A percentile compares a stretch with the other conserved stretches of the same genome.
Evolutionary conservation across 2,888 invertebrate species (phyloP).

Genomic region (Neria commutata): DNA sequence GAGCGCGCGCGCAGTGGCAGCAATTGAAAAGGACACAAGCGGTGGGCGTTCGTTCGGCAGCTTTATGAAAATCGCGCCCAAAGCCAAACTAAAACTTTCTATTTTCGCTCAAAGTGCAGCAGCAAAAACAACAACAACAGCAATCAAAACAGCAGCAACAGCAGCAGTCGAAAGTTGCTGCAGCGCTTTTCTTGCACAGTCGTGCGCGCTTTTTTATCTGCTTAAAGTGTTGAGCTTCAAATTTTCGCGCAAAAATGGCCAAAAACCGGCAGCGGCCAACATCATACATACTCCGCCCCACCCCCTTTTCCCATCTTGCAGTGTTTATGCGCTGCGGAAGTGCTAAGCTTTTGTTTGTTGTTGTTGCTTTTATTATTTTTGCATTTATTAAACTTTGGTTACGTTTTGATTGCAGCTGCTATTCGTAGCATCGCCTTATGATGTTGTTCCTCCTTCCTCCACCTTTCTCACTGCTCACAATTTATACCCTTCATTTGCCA

Average conservation of each 20-base stretch:
- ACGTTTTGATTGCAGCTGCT: conserved; percentile 1
- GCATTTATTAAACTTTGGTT: conserved; percentile 1
- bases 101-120: no score
- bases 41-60: no score
- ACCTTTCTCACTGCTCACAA: no score
- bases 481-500: no score
- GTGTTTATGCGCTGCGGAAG: neutral
- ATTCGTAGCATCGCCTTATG: no score
- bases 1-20: neutral
- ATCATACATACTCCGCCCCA: no score
- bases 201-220: conserved; percentile 26
- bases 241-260: conserved; percentile 8
- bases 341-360: neutral
- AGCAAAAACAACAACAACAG: neutral
- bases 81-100: neutral
- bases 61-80: no score
- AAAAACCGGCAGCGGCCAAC: neutral
- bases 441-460: no score
- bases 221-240: conserved; percentile 29
- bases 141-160: neutral
- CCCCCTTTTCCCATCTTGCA: no score
- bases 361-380: neutral
- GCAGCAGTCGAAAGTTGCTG: neutral
- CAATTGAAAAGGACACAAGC: no score
- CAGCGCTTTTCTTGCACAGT: conserved; percentile 21